These are phyloP conservation scores for Taxidea taxus DNA, from an alignment of 2,113 vertebrate species.

Conservation along the genomic window DNA sequence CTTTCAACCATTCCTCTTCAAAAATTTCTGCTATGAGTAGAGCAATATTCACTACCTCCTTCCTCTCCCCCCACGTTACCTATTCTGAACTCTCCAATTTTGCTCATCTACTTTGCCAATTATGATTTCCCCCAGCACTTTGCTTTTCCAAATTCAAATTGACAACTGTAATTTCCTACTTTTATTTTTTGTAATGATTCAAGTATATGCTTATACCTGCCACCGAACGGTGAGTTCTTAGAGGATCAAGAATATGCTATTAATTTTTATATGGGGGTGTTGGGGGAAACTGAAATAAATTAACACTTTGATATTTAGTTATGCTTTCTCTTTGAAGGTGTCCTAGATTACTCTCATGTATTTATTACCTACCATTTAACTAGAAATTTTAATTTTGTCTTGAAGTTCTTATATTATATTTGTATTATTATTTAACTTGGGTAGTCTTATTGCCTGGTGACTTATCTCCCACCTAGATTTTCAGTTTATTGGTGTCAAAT, in stretches of 20 bases:
- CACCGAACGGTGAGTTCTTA: not conserved
- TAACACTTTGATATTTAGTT: not conserved
- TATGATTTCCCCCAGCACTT: not conserved
- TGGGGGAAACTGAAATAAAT: not conserved
- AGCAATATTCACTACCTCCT: not conserved
- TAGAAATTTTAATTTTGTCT: not conserved
- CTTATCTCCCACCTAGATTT: not conserved
- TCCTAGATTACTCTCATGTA: not conserved
- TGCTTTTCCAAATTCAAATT: not conserved
- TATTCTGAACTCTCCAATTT: not conserved
- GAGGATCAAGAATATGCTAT: not conserved
- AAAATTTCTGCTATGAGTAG: not conserved
- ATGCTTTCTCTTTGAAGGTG: not conserved
- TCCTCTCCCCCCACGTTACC: not conserved
- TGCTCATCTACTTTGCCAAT: not conserved
- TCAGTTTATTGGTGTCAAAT: conserved; percentile 7
- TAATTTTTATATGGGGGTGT: not conserved
- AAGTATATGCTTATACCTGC: not conserved
- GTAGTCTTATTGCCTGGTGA: not conserved
- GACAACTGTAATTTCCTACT: not conserved
- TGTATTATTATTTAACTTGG: not conserved
- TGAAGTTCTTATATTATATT: not conserved
- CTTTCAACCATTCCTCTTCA: not conserved
- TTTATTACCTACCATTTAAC: not conserved
- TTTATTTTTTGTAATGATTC: not conserved